Conservation (phyloP, 2,113 vertebrate genomes). For the Castor canadensis region DNA sequence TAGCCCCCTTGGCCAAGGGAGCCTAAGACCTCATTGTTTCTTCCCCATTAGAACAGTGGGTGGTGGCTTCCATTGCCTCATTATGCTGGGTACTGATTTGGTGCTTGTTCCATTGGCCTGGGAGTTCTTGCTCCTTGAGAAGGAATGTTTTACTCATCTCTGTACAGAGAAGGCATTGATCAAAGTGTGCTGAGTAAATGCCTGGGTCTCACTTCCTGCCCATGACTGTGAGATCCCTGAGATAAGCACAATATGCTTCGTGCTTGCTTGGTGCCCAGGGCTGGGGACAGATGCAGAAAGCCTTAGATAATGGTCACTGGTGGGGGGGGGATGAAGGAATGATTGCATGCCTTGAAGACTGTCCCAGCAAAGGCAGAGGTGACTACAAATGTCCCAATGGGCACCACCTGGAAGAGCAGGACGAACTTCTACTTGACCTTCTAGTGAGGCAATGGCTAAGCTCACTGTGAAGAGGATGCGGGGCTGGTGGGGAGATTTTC, state of each 20-base stretch:
- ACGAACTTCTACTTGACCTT: background rate
- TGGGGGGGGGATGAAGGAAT: background rate
- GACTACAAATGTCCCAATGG: background rate
- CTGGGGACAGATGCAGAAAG: background rate
- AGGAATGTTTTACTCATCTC: background rate
- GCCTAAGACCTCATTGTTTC: background rate
- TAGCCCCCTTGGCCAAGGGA: background rate
- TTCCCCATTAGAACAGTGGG: background rate
- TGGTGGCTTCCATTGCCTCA: background rate
- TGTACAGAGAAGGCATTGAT: background rate
- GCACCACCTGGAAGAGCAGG: background rate
- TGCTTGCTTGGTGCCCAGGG: background rate
- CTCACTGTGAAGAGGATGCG: background rate
- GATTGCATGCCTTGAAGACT: background rate
- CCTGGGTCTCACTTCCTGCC: background rate
- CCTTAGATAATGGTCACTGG: background rate
- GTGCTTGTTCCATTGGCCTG: background rate
- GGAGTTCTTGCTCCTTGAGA: background rate
- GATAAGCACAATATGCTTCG: background rate
- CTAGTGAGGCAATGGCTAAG: background rate
- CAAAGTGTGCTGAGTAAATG: background rate
- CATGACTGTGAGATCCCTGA: background rate
- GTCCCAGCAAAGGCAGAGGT: background rate
- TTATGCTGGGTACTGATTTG: background rate
- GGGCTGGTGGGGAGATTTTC: background rate